These are phyloP conservation scores for Xanthia togata DNA, from an alignment of 2,888 invertebrate species.

Conservation along the genomic window DNA sequence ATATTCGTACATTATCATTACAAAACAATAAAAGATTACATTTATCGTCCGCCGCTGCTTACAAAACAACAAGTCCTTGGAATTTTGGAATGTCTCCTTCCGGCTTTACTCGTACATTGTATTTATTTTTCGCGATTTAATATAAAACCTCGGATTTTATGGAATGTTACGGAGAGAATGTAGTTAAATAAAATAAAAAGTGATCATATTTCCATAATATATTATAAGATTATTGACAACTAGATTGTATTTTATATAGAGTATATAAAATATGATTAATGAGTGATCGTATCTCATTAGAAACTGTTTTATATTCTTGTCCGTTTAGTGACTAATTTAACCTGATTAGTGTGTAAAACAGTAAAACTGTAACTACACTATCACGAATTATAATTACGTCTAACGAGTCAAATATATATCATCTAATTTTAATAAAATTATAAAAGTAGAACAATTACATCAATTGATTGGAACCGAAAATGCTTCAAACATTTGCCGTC, in stretches of 20 bases:
- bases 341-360: conserved; percentile 51
- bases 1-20: conserved; percentile 58
- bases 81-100: conserved; percentile 61
- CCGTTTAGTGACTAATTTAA: conserved; percentile 51
- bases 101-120: conserved; percentile 57
- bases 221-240: conserved; percentile 27
- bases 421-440: conserved; percentile 79
- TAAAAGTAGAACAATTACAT: conserved; percentile 84
- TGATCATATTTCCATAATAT: conserved; percentile 26
- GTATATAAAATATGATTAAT: conserved; percentile 52
- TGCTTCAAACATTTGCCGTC: conserved; percentile 83
- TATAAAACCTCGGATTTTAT: conserved; percentile 56
- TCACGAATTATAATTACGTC: conserved; percentile 57
- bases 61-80: conserved; percentile 59
- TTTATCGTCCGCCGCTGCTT: conserved; percentile 54
- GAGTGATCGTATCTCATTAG: conserved; percentile 45
- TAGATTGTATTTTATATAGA: conserved; percentile 35
- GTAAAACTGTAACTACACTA: conserved; percentile 34
- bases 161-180: conserved; percentile 42
- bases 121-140: conserved; percentile 57
- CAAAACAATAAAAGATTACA: conserved; percentile 66
- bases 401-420: conserved; percentile 68
- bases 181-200: conserved; percentile 41
- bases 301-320: conserved; percentile 43
- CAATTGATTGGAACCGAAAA: conserved; percentile 81